Evolutionary conservation across 2,797 vertebrate species (phyloP), one percentile per base, ranked within the genome.

Genomic region (Octomys mimax): DNA sequence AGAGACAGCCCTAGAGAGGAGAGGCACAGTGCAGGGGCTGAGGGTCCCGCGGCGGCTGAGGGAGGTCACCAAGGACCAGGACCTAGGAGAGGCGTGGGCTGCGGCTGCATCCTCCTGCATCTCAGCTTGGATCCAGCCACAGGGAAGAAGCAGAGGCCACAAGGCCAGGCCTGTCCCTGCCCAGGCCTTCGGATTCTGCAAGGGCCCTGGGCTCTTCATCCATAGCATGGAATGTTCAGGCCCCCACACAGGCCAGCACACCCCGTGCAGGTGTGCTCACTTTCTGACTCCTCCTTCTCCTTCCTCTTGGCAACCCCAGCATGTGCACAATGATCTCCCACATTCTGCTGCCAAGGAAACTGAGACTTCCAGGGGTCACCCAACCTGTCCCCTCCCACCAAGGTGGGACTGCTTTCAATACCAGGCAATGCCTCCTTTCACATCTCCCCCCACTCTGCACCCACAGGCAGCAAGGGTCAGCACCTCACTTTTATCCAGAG

Each of bases 81-180:
- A 73, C 22, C 71, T 22, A 73, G 39, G 71, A 73, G 10, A 10
- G 6, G 18, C 0, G 0, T 5, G 1, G 33, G 28, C 7, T 57
- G 54, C 52, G 57, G 18, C 26, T 6, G 7, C 4, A 36, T 89
- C 73, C 18, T 49, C 22, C 46, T 24, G 3, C 21, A 5, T 22
- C 18, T 57, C 39, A 33, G 3, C 49, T 11, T 5, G 33, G 46
- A 9, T 3, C 33, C 6, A 0, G 3, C 9, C 2, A 8, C 0
- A 2, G 66, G n/a, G 14, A 9, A 73, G 71, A 78, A 49, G 33
- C 49, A n/a, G 49, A 4, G 1, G 78, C 52, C 19, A 22, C 31
- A 36, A 54, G 18, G 33, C 18, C 78, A 22, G 16, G 46, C 8
- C 77, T 6, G 46, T 18, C 77, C 73, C 52, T 57, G 52, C 54